Conservation (phyloP, 2,888 invertebrate species). For the Tetragnatha montana region DNA sequence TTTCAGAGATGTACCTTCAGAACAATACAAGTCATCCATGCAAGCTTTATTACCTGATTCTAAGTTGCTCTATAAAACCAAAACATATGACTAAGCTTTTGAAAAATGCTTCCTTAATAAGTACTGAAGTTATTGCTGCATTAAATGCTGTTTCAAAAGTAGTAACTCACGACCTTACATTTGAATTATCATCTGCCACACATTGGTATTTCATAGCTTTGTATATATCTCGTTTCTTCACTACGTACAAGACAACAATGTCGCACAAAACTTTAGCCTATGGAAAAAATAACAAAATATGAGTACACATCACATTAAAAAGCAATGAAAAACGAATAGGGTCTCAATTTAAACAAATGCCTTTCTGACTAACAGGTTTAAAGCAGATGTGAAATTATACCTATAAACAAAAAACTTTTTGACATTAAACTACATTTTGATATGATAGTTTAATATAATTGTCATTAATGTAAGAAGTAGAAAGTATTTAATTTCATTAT, state of each 20-base stretch:
- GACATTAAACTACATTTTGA: too few relatives aligned
- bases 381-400: too few relatives aligned
- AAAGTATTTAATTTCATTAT: too few relatives aligned
- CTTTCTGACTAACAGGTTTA: too few relatives aligned
- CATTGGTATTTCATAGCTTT: slow-evolving; percentile 74
- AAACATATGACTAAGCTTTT: neutral
- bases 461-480: too few relatives aligned
- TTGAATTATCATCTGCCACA: slow-evolving; percentile 41
- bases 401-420: too few relatives aligned
- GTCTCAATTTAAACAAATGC: too few relatives aligned
- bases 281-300: slow-evolving; percentile 64
- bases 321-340: too few relatives aligned
- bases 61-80: slow-evolving; percentile 22
- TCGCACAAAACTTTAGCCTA: slow-evolving; percentile 78
- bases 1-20: slow-evolving; percentile 5
- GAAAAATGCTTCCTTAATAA: neutral
- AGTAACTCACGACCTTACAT: slow-evolving; percentile 34
- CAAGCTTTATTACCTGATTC: slow-evolving; percentile 9
- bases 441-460: too few relatives aligned
- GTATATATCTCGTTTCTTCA: slow-evolving; percentile 76
- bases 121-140: neutral
- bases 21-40: neutral
- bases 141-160: slow-evolving; percentile 8
- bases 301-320: neutral
- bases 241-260: slow-evolving; percentile 77